Base-by-base conservation (phyloP, 2,888 invertebrate species). In the Lapara coniferarum region DNA sequence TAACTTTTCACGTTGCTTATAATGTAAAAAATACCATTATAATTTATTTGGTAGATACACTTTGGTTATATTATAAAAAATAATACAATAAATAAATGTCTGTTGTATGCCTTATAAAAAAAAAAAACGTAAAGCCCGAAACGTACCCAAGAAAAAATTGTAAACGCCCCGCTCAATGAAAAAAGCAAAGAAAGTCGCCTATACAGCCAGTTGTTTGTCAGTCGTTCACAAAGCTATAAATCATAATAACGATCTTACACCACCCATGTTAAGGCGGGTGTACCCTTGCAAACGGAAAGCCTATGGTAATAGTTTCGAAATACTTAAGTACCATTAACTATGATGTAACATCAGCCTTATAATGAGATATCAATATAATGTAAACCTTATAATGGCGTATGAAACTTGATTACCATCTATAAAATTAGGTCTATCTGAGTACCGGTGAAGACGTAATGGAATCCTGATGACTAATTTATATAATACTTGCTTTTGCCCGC, bases 191-290 rank as follows among this genome's bases (percentile, higher is more conserved):
- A 7, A 63, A 63, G 49, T 63, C 63, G 49, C 63, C 19, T 5
- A 63, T 49, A 63, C 46, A 49, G 63, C 19, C 63, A 16, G 19
- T 63, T 12, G 19, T 19, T 63, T 63, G 49, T 10, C 49, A 49
- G 19, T 63, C 19, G 63, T 19, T 13, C 12, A 63, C n/a, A 16
- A 63, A 49, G 63, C 49, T 19, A 63, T 63, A 63, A 63, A 63
- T 63, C 63, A 63, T 49, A 63, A 63, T 63, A 63, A 63, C 63
- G 63, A 63, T 63, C 63, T 63, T 46, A 63, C 63, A 46, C 49
- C 63, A 63, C 49, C 46, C 16, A 63, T 19, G 59, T 44, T 46
- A 44, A n/a, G 46, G 59, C 46, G 19, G 59, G 59, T 63, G 59
- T 51, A 51, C 51, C 2, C 12, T 51, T 37, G 37, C 37, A 37